Base-by-base conservation (phyloP, 2,113 vertebrate species). In the Oophaga pumilio region DNA sequence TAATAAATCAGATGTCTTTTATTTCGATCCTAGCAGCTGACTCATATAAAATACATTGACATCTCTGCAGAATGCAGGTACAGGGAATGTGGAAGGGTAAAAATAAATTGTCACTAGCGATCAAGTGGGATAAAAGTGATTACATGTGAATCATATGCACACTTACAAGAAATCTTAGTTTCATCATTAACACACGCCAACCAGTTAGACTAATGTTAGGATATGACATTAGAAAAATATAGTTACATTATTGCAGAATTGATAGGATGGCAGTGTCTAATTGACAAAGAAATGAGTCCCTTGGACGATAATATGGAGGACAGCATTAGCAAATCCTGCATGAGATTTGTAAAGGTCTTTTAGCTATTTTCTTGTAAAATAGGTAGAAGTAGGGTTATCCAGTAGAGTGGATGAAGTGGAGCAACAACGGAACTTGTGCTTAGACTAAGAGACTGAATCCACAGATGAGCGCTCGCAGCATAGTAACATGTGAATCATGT, bases 1-100 rank as follows among this genome's bases (percentile, higher is more conserved):
- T 78, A 78, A 57, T 60, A 80, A 33, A 80, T 80, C 53, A 59
- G 26, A 17, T 59, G 77, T 59, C 56, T 80, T 78, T 78, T 59
- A 9, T 28, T 59, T 33, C n/a, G 6, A 26, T 33, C 24, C 56
- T 59, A 18, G 9, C 26, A 60, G 53, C 77, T 80, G 77, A 80
- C 56, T 80, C 77, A 80, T 80, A 80, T 2, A 28, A 9, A 13
- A 60, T 43, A 20, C 24, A 28, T 9, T 80, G 53, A 56, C 26
- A 80, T 28, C 49, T 24, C 0, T 56, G 15, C 56, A 76, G 74
- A 53, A 76, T 53, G 74, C 53, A 24, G 22, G 74, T 59, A 20
- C 77, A 80, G 56, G 60, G 52, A 28, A 59, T 79, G 56, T 26
- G 28, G 15, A 60, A 59, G 56, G 77, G 14, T 11, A 60, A 59